Base-by-base conservation (phyloP, 92 coral and sea anemone species). In the Blastomussa wellsi region DNA sequence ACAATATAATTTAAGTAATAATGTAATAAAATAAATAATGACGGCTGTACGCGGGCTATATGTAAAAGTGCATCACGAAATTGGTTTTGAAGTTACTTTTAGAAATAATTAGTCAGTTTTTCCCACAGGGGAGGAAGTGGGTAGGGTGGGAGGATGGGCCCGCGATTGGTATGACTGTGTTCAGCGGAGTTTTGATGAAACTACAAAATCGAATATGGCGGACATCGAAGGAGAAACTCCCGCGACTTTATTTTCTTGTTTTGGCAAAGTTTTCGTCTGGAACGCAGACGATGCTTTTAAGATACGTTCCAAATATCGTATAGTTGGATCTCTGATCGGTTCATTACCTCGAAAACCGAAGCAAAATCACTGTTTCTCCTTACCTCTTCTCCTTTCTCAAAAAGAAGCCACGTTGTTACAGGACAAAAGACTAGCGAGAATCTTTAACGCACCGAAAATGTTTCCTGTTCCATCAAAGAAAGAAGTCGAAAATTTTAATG, bases 341-440 rank as follows among this genome's bases (percentile, higher is more conserved):
- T 97, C 99, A 11, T 86, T 97, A 33, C 97, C 99, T n/a, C 90
- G 98, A 51, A 95, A 91, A 66, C 97, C 97, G 26, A 91, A 90
- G 79, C 99, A 97, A 82, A 97, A 97, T 69, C 78, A 85, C 48
- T 88, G 78, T 76, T 87, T 93, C 57, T 95, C 99, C 17, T 88
- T 97, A 33, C 99, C 99, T 6, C 93, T 97, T 42, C 73, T 93
- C 8, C 76, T 97, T 85, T 91, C 90, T 60, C 68, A 86, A 10
- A 93, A 95, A 7, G 99, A 97, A 47, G 91, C 93, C 19, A 97
- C 92, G 37, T 52, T 97, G 48, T 86, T 97, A 47, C 72, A 93
- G 33, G 90, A 95, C 39, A 97, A 95, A 78, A 91, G 91, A 22
- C 48, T 95, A 20, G 98, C 95, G 1, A 86, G 77, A 39, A 84